Percentiles rank a stretch among this genome's conserved stretches.
Conservation (phyloP, 1,140 invertebrate genomes). For the Holotrichia oblita region DNA sequence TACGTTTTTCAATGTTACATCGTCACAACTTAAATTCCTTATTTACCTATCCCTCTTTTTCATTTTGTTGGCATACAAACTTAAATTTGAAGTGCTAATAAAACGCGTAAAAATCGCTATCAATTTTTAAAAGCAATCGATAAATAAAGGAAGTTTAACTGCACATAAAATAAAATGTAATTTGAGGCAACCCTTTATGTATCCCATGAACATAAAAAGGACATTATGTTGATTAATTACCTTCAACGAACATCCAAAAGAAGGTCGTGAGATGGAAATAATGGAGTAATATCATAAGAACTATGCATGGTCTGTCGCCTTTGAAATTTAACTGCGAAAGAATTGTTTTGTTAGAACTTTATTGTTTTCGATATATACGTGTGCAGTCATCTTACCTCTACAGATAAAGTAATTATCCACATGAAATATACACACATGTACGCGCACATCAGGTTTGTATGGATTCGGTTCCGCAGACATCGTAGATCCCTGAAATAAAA, state of each 20-base stretch:
- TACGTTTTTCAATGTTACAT: too few species aligned
- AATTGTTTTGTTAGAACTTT: too few species aligned
- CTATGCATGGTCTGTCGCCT: conserved; percentile 70
- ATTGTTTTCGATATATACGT: too few species aligned
- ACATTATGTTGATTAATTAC: conserved; percentile 63
- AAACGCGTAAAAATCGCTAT: too few species aligned
- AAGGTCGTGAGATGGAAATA: conserved; percentile 93
- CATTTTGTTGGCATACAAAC: too few species aligned
- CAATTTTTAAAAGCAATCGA: background rate
- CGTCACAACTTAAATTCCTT: too few species aligned
- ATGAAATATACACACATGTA: conserved; percentile 80
- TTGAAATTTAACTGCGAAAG: conserved; percentile 27
- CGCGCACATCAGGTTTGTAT: conserved; percentile 87
- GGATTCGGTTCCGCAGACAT: conserved; percentile 90
- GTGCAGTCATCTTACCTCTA: conserved; percentile 65
- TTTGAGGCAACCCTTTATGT: too few species aligned
- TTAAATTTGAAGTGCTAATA: too few species aligned
- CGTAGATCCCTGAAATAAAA: conserved; percentile 70
- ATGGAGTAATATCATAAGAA: conserved; percentile 78
- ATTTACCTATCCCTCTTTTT: too few species aligned
- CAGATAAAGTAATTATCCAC: conserved; percentile 78
- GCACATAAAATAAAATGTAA: background rate
- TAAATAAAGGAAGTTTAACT: background rate
- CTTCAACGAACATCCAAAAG: conserved; percentile 98
- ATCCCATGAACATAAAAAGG: background rate